Evolutionary conservation across 2,797 vertebrate genomes (phyloP).

Genomic region (Bovichtus variegatus): DNA sequence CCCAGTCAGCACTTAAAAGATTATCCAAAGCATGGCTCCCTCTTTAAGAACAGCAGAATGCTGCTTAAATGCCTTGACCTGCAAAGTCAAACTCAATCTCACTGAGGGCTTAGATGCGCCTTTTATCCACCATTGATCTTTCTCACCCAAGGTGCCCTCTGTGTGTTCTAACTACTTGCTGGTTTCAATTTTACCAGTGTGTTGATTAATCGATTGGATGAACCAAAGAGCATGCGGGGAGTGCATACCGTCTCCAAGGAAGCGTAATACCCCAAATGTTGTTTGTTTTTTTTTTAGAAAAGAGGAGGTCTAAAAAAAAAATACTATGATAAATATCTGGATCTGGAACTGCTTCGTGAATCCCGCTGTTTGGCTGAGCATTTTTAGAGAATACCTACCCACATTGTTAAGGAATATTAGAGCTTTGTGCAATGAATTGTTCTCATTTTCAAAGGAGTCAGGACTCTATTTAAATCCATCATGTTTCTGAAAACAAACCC

Average conservation of each 20-base stretch:
- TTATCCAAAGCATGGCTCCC: background rate
- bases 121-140: conserved; percentile 62
- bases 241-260: background rate
- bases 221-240: background rate
- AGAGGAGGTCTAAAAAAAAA: background rate
- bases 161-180: conserved; percentile 27
- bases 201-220: conserved; percentile 33
- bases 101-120: conserved; percentile 38
- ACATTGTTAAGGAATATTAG: background rate
- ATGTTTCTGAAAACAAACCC: background rate
- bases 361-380: background rate
- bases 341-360: background rate
- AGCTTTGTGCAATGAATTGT: background rate
- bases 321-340: no score
- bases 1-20: conserved; percentile 19
- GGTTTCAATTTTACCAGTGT: conserved; percentile 44
- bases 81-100: conserved; percentile 44
- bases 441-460: background rate
- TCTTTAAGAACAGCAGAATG: conserved; percentile 21
- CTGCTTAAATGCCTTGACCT: conserved; percentile 26
- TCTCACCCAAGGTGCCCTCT: conserved; percentile 57
- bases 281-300: background rate
- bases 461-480: background rate
- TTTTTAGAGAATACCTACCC: background rate
- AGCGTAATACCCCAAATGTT: background rate